Evolutionary conservation across 2,888 invertebrate genomes (phyloP), one percentile per base, ranked within the genome.

Genomic region (Cataglyphis albicans): DNA sequence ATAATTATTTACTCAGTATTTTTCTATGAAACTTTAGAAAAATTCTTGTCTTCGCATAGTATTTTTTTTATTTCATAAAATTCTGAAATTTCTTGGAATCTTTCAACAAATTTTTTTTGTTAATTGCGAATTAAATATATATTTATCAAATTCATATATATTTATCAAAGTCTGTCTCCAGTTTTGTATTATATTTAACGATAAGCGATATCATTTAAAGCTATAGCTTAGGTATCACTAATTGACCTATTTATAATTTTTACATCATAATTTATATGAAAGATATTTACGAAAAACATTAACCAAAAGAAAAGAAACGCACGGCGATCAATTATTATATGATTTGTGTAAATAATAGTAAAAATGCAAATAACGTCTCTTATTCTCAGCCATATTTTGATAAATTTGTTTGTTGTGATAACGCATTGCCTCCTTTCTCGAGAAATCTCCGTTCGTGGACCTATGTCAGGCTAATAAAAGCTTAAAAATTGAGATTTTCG

Each of bases 371-470:
- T 18, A 25, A 38, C 25, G 61, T 32, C 21, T 29, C 7, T 38
- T 41, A 18, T 55, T 68, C n/a, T 5, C 38, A 18, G 44, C 21
- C 29, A 38, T 5, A 3, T 70, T 78, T 48, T 44, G 44, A 38
- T 80, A 78, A 72, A 59, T 59, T 32, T 70, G 32, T 80, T 61
- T 48, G 18, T 61, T 41, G 12, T 10, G 52, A 76, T 78, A 72
- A 78, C 25, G 18, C 6, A 3, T 44, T 78, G 52, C 15, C 35
- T 32, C 35, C 72, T 0, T 59, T 72, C 32, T 15, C 29, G 1
- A 75, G 52, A 75, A 52, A 81, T 64, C 75, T 81, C 55, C 35
- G 41, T 61, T 81, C 63, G 81, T 63, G 81, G 75, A 75, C 75
- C 0, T 2, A 7, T 25, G 38, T 44, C 29, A 61, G 5, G 1